Base-by-base conservation (phyloP, 2,113 vertebrate genomes). In the Leptocoma aspasia region DNA sequence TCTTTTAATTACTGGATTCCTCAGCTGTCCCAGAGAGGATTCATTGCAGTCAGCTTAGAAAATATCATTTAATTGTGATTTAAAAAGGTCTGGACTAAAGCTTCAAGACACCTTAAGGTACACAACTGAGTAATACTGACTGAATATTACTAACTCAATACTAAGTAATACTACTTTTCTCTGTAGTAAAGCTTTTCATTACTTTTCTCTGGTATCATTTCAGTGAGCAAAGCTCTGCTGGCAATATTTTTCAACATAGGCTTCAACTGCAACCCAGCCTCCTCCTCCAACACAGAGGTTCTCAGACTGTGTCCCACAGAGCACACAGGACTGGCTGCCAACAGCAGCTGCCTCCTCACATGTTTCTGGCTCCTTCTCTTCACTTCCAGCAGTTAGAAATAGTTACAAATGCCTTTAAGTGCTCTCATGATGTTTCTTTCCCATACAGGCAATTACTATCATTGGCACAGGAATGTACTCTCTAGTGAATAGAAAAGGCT, bases 351-450 rank as follows among this genome's bases (percentile, higher is more conserved):
- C 60, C 42, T 95, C 23, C 35, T 95, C 60, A 79, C 72, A 81
- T 83, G 82, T n/a, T 89, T 66, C 76, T 92, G 96, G 94, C 94
- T 92, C 31, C 71, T 89, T 90, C 50, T 71, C 19, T 83, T 71
- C 39, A 44, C 54, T 90, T 90, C 82, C 94, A 94, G 30, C 82
- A 73, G 86, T 73, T 89, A 89, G 92, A 90, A 93, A 95, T 88
- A 83, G 92, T 90, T 96, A 90, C 86, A 93, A 93, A 95, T 86
- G 52, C 24, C 47, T 90, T 66, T 89, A 96, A 96, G 76, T 90
- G 91, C 60, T 90, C 92, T 93, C 3, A 0, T 66, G 85, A 92
- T 50, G 47, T 82, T 83, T 77, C 80, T 96, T 90, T 80, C 59
- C 54, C 59, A 42, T 66, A 31, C 35, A 92, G 19, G 64, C 88